Base-by-base conservation (phyloP, 2,888 invertebrate species). In the Allophyes oxyacanthae region DNA sequence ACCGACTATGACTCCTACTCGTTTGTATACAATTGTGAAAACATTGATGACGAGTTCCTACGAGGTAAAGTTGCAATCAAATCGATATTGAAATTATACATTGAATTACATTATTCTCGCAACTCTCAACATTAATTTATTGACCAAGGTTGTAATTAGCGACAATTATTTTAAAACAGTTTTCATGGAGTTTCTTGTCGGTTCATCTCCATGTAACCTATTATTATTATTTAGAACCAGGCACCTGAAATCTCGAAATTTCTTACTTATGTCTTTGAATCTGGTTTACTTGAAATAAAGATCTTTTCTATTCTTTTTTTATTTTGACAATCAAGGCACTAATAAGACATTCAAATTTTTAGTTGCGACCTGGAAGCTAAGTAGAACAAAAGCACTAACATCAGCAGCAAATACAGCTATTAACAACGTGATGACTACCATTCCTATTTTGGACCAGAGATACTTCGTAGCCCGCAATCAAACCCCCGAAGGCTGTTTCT, bases 1-100 rank as follows among this genome's bases (percentile, higher is more conserved):
- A 96, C 96, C 0, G 96, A 96, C 79, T 96, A 74, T 13, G 14
- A 10, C 0, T 38, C 48, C 0, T 65, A 54, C 33, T 36, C 81
- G 6, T 63, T 75, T 2, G 79, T 77, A 0, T 78, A 79, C 33
- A 77, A 75, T 3, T 78, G 78, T 32, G 32, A 5, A 41, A 49
- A 64, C 5, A 15, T 72, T 2, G 56, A 70, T 25, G 62, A 61
- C 1, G 74, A 78, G 4, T 58, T 52, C n/a, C 41, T 66, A 30
- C 46, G 46, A 50, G 69, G 79, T 44, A 8, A n/a, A 20, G 9
- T n/a, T 15, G 2, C 0, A 36, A 9, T 10, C 13, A 41, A 13
- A 34, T 6, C 8, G 9, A 1, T 33, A 10, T 20, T 4, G 4
- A 20, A 20, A 20, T 20, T n/a, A n/a, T n/a, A n/a, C n/a, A n/a